Conservation (phyloP, 2,888 invertebrate genomes). For the Platynereis dumerilii region DNA sequence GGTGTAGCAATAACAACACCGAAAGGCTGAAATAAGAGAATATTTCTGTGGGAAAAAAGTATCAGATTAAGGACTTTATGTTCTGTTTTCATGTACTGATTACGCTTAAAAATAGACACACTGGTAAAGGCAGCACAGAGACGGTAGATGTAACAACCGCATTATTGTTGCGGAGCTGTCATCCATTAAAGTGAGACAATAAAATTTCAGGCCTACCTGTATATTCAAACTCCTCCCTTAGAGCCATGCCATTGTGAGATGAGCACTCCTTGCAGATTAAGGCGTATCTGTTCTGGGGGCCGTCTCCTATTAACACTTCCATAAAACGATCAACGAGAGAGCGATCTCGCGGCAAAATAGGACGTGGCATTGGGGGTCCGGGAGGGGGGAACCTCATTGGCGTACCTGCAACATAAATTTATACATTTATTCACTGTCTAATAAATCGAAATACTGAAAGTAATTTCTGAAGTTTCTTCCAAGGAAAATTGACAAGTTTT, state of each 20-base stretch:
- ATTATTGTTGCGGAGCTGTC: too few relatives aligned
- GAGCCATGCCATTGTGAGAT: slow-evolving; percentile 90
- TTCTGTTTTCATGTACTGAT: too few relatives aligned
- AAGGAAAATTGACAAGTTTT: neutral
- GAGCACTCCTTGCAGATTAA: slow-evolving; percentile 89
- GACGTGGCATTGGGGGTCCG: slow-evolving; percentile 66
- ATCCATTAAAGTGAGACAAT: too few relatives aligned
- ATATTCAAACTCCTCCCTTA: slow-evolving; percentile 76
- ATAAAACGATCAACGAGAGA: slow-evolving; percentile 86
- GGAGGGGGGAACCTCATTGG: slow-evolving; percentile 41
- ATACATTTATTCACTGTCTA: neutral
- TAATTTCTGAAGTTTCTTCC: neutral
- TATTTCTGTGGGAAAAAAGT: neutral
- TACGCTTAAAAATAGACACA: too few relatives aligned
- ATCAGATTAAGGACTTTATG: neutral
- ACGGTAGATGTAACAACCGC: too few relatives aligned
- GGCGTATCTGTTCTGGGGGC: slow-evolving; percentile 92
- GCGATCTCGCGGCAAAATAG: slow-evolving; percentile 77
- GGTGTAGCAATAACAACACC: slow-evolving; percentile 88
- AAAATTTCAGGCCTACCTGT: too few relatives aligned
- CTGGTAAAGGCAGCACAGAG: too few relatives aligned
- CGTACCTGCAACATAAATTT: slow-evolving; percentile 11
- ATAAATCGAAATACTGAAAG: neutral
- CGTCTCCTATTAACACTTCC: slow-evolving; percentile 94
- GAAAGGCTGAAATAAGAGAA: slow-evolving; percentile 71